Conservation (phyloP, 2,888 invertebrate species). For the Papilio gigon region DNA sequence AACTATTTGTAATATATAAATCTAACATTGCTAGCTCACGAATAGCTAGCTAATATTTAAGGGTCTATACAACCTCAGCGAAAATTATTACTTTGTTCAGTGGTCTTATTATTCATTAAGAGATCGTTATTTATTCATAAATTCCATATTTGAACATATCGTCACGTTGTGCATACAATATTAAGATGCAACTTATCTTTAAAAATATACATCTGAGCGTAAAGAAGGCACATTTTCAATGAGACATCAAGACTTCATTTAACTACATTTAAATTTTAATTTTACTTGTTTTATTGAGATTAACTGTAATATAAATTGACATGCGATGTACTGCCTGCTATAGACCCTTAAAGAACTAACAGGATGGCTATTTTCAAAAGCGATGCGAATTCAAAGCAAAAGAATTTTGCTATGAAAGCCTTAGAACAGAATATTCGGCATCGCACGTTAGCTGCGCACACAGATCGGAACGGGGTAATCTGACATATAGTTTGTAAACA, state of each 20-base stretch:
- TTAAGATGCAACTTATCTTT: no score
- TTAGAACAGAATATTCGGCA: constrained; percentile 54
- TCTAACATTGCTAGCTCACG: constrained; percentile 24
- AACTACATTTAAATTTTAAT: no score
- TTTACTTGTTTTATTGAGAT: background rate
- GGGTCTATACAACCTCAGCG: constrained; percentile 8
- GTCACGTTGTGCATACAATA: no score
- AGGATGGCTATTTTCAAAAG: constrained; percentile 35
- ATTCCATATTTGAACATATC: no score
- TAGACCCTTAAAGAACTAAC: constrained; percentile 29
- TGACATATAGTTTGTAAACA: constrained; percentile 70
- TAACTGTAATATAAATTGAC: background rate
- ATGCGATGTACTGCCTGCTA: background rate
- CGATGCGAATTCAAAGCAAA: constrained; percentile 19
- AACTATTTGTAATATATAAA: constrained; percentile 7
- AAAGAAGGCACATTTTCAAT: no score
- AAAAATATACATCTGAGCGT: no score
- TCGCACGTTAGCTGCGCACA: constrained; percentile 72
- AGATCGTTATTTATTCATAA: no score
- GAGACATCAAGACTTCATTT: no score
- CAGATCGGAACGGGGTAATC: constrained; percentile 59
- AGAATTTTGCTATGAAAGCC: constrained; percentile 53
- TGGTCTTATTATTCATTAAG: no score
- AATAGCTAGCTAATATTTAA: constrained; percentile 13
- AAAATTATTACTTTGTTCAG: background rate